A percentile compares a stretch with the other conserved stretches of the same genome.
phyloP scores from a whole-genome alignment of 2,888 invertebrate species.

The Athetis lepigone region DNA sequence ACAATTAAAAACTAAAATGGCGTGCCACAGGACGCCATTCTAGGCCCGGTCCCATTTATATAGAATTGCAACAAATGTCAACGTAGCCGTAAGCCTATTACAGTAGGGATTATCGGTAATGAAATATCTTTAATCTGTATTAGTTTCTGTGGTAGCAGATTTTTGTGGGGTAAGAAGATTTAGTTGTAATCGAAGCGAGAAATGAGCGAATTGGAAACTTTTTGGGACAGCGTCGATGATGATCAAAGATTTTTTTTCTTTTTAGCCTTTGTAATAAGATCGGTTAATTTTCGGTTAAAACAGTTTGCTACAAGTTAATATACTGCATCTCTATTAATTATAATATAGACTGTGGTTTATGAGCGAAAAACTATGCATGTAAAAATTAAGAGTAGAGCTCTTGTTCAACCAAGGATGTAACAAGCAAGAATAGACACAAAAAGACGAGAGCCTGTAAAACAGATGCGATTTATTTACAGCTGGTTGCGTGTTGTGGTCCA shows the following conservation, averaged over 20 bases:
- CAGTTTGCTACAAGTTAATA: too few relatives aligned
- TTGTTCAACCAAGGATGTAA: too few relatives aligned
- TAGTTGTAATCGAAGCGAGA: slow-evolving; percentile 26
- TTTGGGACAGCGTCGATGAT: slow-evolving; percentile 9
- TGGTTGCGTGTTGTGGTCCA: too few relatives aligned
- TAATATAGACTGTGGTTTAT: too few relatives aligned
- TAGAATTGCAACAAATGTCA: slow-evolving; percentile 85
- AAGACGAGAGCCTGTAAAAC: too few relatives aligned
- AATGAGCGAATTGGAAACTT: slow-evolving; percentile 23
- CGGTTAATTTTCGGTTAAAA: too few relatives aligned
- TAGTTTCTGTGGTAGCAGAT: slow-evolving; percentile 72
- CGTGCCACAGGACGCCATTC: slow-evolving; percentile 60
- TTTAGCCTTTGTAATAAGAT: background rate
- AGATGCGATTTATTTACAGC: too few relatives aligned
- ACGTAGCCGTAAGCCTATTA: slow-evolving; percentile 85
- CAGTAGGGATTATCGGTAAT: slow-evolving; percentile 86
- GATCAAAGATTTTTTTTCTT: slow-evolving; percentile 9
- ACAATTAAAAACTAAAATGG: slow-evolving; percentile 61
- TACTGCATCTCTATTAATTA: too few relatives aligned
- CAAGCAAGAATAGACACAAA: too few relatives aligned
- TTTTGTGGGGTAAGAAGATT: slow-evolving; percentile 50
- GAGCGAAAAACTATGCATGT: too few relatives aligned
- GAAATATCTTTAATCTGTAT: slow-evolving; percentile 90
- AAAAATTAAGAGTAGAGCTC: too few relatives aligned
- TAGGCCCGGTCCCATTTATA: slow-evolving; percentile 64